Evolutionary conservation across 2,113 vertebrate genomes (phyloP), one percentile per base, ranked within the genome.

Genomic region (Erinaceus europaeus): DNA sequence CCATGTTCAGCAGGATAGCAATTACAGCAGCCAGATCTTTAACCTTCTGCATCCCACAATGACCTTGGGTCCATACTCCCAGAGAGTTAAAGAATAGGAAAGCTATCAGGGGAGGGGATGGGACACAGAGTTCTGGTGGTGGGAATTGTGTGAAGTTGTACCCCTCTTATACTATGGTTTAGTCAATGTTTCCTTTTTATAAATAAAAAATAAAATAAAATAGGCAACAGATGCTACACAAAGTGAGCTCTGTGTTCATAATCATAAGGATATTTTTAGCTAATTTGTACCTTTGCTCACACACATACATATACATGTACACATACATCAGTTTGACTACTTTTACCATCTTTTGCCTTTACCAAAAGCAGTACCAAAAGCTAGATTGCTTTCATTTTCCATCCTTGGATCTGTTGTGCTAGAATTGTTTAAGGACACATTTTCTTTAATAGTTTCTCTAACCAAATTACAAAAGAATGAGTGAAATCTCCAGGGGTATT

Each of bases 401-500:
- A 81, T 36, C 88, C 78, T 75, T 32, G n/a, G 44, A 21, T 21
- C 36, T 73, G 46, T 38, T 48, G 17, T 89, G 7, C n/a, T 90
- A 52, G 44, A 38, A 38, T 91, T 88, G 13, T 77, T 92, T 91
- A 81, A 90, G 52, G 18, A 75, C 25, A 64, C 29, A 46, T 84
- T 73, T 79, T 86, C 36, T 8, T 86, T 85, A 88, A 38, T 88
- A 88, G 74, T 69, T 74, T 65, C 86, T 69, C 78, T 89, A 86
- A 73, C 46, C 71, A 88, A 88, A 89, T 50, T 40, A 48, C 34
- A 90, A 91, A 79, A 64, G 65, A 78, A 88, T 52, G 68, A 61
- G 82, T 72, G 42, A 0, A 67, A 75, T 79, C 59, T 92, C 59
- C 10, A 20, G 50, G 0, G 75, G 34, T 25, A 72, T 87, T 27